phyloP scores from a whole-genome alignment of 2,113 vertebrate genomes.

The Canis aureus region DNA sequence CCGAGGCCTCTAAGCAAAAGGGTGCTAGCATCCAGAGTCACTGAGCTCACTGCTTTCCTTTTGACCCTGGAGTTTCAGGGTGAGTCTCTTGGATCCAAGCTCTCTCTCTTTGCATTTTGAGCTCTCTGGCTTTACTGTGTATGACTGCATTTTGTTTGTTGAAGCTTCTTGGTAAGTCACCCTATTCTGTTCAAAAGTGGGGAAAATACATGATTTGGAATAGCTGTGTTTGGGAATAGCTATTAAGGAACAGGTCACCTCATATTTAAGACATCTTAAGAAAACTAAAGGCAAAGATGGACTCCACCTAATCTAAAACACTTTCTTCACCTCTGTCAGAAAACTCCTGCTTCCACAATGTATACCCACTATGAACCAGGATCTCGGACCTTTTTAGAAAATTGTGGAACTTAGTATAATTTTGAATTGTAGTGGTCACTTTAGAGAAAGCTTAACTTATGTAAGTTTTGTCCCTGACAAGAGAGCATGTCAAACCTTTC shows the following conservation, averaged over 20 bases:
- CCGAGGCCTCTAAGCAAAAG: not conserved
- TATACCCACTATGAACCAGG: not conserved
- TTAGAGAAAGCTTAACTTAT: not conserved
- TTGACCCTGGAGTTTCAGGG: not conserved
- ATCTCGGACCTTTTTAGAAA: not conserved
- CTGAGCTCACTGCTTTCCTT: not conserved
- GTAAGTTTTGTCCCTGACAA: not conserved
- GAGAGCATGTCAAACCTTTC: not conserved
- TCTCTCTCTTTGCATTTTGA: not conserved
- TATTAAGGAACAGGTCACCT: not conserved
- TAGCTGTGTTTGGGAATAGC: not conserved
- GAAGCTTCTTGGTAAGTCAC: not conserved
- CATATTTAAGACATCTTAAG: not conserved
- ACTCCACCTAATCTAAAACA: not conserved
- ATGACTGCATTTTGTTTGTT: not conserved
- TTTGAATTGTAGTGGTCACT: not conserved
- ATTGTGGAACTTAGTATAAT: not conserved
- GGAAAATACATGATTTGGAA: not conserved
- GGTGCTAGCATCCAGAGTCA: too few species aligned
- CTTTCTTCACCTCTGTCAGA: not conserved
- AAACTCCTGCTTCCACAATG: not conserved
- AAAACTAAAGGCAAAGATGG: not conserved
- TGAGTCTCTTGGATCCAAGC: not conserved
- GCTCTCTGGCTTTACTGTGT: not conserved
- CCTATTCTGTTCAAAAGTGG: not conserved